A percentile compares a stretch with the other conserved stretches of the same genome.
Conservation (phyloP, 2,797 vertebrate genomes). For the Scolopax rusticola region DNA sequence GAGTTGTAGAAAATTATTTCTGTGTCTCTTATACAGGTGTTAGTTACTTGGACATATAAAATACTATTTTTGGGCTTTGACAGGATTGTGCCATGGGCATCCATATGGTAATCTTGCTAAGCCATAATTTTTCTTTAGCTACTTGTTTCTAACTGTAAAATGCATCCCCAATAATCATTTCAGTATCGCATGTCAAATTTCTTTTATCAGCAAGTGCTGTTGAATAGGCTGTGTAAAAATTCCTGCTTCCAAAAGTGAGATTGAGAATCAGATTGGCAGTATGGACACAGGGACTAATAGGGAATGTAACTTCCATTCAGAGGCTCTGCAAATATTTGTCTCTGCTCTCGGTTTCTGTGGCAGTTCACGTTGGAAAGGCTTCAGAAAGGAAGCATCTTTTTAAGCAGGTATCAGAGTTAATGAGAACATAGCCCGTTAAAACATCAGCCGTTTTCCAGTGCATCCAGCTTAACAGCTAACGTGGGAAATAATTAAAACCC, state of each 20-base stretch:
- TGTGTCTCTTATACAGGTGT: neutral
- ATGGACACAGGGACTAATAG: fast-evolving
- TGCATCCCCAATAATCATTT: neutral
- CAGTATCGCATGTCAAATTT: neutral
- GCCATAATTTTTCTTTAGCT: neutral
- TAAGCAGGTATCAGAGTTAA: neutral
- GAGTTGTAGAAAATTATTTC: neutral
- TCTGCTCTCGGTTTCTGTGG: neutral
- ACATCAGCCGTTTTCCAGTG: neutral
- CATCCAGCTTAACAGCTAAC: neutral
- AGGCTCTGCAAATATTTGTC: neutral
- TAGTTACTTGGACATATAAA: neutral
- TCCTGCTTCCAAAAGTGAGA: neutral
- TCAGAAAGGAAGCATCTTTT: neutral
- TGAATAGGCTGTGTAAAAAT: neutral
- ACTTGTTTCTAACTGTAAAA: neutral
- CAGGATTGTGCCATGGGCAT: neutral
- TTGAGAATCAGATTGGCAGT: neutral
- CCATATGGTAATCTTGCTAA: neutral
- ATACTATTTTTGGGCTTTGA: neutral
- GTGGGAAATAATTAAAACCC: neutral
- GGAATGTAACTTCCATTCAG: neutral
- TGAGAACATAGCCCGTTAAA: neutral
- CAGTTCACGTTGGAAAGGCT: neutral
- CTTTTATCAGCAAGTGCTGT: neutral